These are phyloP conservation scores for Protophormia terraenovae DNA, from an alignment of 2,888 invertebrate genomes.

Conservation along the genomic window DNA sequence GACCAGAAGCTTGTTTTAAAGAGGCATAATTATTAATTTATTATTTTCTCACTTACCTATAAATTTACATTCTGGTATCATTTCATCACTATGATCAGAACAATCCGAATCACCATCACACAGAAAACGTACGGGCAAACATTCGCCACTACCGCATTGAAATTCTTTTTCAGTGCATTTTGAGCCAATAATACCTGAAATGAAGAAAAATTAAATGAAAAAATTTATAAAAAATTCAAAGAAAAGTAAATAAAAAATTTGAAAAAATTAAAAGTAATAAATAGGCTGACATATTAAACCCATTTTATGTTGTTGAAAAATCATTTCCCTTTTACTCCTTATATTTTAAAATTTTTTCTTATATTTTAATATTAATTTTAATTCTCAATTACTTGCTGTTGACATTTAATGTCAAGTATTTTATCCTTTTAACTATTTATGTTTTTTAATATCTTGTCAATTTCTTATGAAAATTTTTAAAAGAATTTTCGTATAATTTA, in stretches of 20 bases:
- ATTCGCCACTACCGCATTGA: slow-evolving; percentile 87
- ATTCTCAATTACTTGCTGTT: background rate
- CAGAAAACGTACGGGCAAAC: slow-evolving; percentile 89
- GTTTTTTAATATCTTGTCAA: background rate
- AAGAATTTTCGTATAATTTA: background rate
- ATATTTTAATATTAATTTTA: too few species aligned
- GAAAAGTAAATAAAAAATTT: background rate
- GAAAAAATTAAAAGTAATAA: background rate
- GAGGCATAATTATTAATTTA: too few species aligned
- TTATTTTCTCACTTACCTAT: slow-evolving; percentile 76
- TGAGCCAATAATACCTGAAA: slow-evolving; percentile 75
- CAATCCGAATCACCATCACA: slow-evolving; percentile 92
- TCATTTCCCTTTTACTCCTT: too few species aligned
- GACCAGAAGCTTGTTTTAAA: too few species aligned
- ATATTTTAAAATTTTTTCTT: too few species aligned
- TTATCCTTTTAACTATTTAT: background rate
- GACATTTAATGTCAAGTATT: background rate
- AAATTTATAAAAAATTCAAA: background rate
- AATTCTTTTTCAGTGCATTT: slow-evolving; percentile 85
- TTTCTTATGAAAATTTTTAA: background rate
- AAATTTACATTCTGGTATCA: slow-evolving; percentile 87
- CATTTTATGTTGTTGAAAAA: too few species aligned
- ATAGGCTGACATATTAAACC: too few species aligned
- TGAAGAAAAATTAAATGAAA: too few species aligned
- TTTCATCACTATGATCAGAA: slow-evolving; percentile 91